A percentile compares a stretch with the other conserved stretches of the same genome.
Conservation (phyloP, 2,113 vertebrate species). For the Nothoprocta perdicaria region DNA sequence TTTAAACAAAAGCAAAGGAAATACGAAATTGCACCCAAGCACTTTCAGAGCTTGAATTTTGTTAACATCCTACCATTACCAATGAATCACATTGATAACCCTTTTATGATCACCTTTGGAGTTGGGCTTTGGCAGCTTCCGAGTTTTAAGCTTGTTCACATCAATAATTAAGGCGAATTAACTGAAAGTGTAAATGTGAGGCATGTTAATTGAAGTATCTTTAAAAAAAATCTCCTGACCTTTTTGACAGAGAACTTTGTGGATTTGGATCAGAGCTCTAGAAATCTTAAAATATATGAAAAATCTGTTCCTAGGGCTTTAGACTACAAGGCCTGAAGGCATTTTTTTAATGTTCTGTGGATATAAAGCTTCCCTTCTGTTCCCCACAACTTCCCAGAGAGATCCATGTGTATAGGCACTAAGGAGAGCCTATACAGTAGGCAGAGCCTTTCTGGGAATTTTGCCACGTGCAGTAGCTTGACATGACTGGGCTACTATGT, state of each 20-base stretch:
- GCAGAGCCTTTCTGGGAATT: too few species aligned
- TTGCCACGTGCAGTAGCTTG: too few species aligned
- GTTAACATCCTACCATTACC: neutral
- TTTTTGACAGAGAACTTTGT: neutral
- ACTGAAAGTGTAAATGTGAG: neutral
- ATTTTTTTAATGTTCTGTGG: neutral
- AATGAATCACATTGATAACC: neutral
- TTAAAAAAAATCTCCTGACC: neutral
- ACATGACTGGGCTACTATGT: too few species aligned
- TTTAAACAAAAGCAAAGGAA: neutral
- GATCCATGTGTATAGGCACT: too few species aligned
- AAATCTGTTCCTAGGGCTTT: neutral
- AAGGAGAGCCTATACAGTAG: too few species aligned
- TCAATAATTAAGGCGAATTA: neutral
- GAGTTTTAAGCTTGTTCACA: neutral
- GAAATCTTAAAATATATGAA: neutral
- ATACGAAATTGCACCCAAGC: accelerated
- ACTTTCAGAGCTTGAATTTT: neutral
- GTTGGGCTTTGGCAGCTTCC: neutral
- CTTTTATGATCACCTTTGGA: neutral
- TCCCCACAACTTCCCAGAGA: neutral
- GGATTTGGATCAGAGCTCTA: neutral
- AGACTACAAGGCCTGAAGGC: neutral
- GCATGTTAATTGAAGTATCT: neutral
- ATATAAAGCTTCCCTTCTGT: neutral